Conservation (phyloP, 2,888 invertebrate genomes). For the Silvanus unidentatus region DNA sequence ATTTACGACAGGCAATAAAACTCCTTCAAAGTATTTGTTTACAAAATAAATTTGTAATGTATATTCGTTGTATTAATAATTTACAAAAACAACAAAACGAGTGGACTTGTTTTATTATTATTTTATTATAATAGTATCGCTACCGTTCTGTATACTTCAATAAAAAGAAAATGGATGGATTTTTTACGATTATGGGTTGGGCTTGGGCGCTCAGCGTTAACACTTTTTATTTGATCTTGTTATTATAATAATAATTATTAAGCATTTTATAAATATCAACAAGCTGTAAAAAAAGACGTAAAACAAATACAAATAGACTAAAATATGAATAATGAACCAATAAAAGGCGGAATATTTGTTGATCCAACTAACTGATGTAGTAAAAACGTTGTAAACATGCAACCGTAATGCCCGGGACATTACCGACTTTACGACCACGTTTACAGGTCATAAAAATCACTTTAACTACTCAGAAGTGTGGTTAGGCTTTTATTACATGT, state of each 20-base stretch:
- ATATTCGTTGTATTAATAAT: too few species aligned
- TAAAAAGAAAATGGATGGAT: too few species aligned
- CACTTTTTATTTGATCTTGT: too few species aligned
- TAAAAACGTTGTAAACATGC: constrained; percentile 44
- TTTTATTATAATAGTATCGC: too few species aligned
- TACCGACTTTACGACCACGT: constrained; percentile 47
- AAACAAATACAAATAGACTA: constrained; percentile 28
- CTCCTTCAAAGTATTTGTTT: constrained; percentile 2
- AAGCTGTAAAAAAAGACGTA: not conserved
- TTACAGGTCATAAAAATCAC: constrained; percentile 50
- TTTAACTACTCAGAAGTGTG: constrained; percentile 47
- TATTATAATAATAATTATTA: too few species aligned
- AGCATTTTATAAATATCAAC: not conserved
- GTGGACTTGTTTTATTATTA: too few species aligned
- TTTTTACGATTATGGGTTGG: too few species aligned
- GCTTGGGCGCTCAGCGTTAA: too few species aligned
- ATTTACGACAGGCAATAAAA: not conserved
- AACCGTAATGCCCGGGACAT: constrained; percentile 46
- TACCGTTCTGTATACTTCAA: too few species aligned
- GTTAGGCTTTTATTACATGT: constrained; percentile 45
- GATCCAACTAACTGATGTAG: constrained; percentile 40
- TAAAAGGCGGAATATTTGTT: constrained; percentile 42
- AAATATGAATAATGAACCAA: constrained; percentile 38
- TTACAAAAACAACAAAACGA: too few species aligned
- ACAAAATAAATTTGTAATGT: constrained; percentile 3